Percentiles rank a stretch among this genome's conserved stretches.
Conservation (phyloP, 2,797 vertebrate species). For the Urocyon cinereoargenteus region DNA sequence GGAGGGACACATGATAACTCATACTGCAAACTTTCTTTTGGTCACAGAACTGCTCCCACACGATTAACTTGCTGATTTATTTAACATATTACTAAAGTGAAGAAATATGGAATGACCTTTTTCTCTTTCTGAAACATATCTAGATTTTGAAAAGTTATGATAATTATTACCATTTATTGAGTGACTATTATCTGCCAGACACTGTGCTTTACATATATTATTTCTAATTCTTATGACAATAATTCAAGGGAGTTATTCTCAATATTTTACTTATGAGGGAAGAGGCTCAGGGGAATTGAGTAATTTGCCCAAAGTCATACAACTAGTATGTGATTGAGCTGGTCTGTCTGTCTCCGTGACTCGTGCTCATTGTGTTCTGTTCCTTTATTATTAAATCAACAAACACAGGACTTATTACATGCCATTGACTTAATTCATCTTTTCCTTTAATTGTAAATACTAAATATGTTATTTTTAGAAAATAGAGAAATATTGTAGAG, state of each 20-base stretch:
- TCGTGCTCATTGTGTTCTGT: background rate
- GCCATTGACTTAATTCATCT: background rate
- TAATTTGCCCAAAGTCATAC: slow-evolving; percentile 6
- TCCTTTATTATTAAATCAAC: slow-evolving; percentile 25
- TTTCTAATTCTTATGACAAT: slow-evolving; percentile 34
- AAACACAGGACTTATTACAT: background rate
- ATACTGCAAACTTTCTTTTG: background rate
- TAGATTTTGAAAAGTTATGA: slow-evolving; percentile 31
- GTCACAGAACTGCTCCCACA: background rate
- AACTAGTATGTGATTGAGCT: slow-evolving; percentile 32
- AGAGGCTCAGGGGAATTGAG: background rate
- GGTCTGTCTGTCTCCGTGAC: background rate
- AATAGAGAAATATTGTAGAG: slow-evolving; percentile 4
- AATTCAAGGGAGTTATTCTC: slow-evolving; percentile 10
- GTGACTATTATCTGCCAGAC: background rate
- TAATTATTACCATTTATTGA: background rate
- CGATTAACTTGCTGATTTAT: slow-evolving; percentile 15
- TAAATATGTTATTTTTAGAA: slow-evolving; percentile 33
- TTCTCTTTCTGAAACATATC: slow-evolving; percentile 53
- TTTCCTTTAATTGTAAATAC: slow-evolving; percentile 38
- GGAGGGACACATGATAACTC: background rate
- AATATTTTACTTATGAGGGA: slow-evolving; percentile 2
- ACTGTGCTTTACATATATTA: background rate
- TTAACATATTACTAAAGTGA: background rate
- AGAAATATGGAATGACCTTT: background rate